Evolutionary conservation across 2,113 vertebrate species (phyloP).

Genomic region (Takifugu flavidus): DNA sequence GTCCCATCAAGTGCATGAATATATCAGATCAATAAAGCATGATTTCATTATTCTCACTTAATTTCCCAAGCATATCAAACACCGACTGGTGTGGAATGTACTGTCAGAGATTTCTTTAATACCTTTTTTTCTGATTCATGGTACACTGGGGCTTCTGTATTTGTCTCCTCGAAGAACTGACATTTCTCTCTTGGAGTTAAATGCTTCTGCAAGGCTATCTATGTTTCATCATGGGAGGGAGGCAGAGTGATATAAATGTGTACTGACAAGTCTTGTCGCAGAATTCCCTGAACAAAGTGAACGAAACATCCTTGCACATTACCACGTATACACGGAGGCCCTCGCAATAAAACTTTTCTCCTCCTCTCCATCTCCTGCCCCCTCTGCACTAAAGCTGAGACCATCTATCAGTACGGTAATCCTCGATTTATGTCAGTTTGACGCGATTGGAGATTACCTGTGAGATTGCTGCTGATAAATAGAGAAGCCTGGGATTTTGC

Average conservation of each 20-base stretch:
- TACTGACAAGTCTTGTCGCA: constrained; percentile 50
- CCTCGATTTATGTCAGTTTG: no score
- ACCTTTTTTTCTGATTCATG: not conserved
- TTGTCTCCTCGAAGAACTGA: constrained; percentile 20
- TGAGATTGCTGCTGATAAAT: no score
- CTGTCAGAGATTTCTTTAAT: not conserved
- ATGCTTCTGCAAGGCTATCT: constrained; percentile 24
- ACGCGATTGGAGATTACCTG: no score
- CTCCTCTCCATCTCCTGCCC: not conserved
- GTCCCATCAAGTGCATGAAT: constrained; percentile 16
- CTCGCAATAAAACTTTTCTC: constrained; percentile 5
- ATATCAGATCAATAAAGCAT: constrained; percentile 26
- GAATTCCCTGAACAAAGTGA: constrained; percentile 58
- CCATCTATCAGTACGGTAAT: no score
- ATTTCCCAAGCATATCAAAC: not conserved
- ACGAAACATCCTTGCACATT: constrained; percentile 5
- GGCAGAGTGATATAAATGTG: constrained; percentile 44
- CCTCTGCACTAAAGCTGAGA: not conserved
- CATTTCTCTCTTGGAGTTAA: constrained; percentile 28
- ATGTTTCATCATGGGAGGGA: constrained; percentile 41
- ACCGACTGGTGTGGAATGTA: not conserved
- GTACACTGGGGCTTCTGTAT: not conserved
- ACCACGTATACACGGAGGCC: constrained; percentile 6
- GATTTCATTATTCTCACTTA: not conserved
- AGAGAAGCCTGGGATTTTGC: no score